A percentile compares a stretch with the other conserved stretches of the same genome.
These are phyloP conservation scores for Glossosoma conforme DNA, from an alignment of 1,140 invertebrate genomes.

Conservation along the genomic window DNA sequence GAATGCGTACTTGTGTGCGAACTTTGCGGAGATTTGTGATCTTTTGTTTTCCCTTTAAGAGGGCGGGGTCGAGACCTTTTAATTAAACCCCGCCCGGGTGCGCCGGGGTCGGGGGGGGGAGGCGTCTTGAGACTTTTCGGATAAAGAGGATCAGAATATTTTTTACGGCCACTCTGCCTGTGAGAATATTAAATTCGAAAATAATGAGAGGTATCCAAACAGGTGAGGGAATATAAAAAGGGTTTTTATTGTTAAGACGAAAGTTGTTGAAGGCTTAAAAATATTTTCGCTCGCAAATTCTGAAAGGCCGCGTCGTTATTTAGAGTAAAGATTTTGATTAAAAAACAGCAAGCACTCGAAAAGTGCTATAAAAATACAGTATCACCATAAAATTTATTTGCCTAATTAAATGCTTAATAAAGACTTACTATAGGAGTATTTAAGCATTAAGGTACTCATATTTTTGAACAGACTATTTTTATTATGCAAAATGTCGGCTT, in stretches of 20 bases:
- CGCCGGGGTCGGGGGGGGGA: not conserved
- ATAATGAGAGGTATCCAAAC: conserved; percentile 13
- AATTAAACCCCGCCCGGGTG: conserved; percentile 25
- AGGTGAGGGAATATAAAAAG: conserved; percentile 6
- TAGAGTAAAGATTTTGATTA: too few species aligned
- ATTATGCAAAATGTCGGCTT: too few species aligned
- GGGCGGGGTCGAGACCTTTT: conserved; percentile 24
- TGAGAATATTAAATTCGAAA: conserved; percentile 24
- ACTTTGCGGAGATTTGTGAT: conserved; percentile 30
- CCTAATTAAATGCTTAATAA: too few species aligned
- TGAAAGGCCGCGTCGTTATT: too few species aligned
- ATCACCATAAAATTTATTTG: not conserved
- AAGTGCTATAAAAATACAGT: too few species aligned
- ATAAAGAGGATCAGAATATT: conserved; percentile 22
- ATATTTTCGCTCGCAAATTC: too few species aligned
- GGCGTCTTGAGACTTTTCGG: conserved; percentile 26
- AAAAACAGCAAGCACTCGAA: too few species aligned
- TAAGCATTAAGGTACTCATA: too few species aligned
- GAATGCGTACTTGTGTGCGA: conserved; percentile 21
- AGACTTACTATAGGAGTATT: too few species aligned
- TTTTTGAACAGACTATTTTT: too few species aligned
- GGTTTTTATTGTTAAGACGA: not conserved
- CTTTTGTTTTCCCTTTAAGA: conserved; percentile 27
- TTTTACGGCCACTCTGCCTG: conserved; percentile 14
- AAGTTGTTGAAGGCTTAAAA: too few species aligned